A percentile compares a stretch with the other conserved stretches of the same genome.
Evolutionary conservation across 2,888 invertebrate species (phyloP).

Genomic region (Athetis lepigone): DNA sequence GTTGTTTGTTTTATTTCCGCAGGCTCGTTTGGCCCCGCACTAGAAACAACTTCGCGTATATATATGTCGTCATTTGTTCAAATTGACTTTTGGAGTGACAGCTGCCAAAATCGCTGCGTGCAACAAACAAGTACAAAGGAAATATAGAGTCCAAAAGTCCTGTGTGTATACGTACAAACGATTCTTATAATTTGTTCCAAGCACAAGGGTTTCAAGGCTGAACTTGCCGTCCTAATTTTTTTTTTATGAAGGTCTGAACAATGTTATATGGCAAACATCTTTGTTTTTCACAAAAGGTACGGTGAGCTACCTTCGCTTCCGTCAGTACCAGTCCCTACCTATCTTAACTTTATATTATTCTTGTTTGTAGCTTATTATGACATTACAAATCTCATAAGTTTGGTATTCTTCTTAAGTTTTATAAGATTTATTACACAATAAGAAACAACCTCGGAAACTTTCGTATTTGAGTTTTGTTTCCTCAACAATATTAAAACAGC

Average conservation of each 20-base stretch:
- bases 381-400: slow-evolving; percentile 59
- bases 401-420: slow-evolving; percentile 58
- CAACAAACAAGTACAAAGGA: slow-evolving; percentile 44
- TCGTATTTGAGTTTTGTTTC: slow-evolving; percentile 70
- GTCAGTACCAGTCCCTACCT: not conserved
- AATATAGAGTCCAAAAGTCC: slow-evolving; percentile 21
- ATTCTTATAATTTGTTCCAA: slow-evolving; percentile 37
- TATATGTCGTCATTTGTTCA: slow-evolving; percentile 80
- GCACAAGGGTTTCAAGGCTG: slow-evolving; percentile 17
- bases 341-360: slow-evolving; percentile 52
- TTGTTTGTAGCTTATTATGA: slow-evolving; percentile 51
- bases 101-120: slow-evolving; percentile 70
- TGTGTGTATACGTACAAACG: slow-evolving; percentile 33
- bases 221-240: slow-evolving; percentile 24
- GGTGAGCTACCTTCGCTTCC: slow-evolving; percentile 11
- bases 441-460: slow-evolving; percentile 67
- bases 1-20: slow-evolving; percentile 87
- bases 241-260: slow-evolving; percentile 25
- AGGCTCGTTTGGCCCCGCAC: slow-evolving; percentile 78
- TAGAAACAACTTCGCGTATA: slow-evolving; percentile 79
- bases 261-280: slow-evolving; percentile 33
- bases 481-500: slow-evolving; percentile 72
- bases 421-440: slow-evolving; percentile 72
- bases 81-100: slow-evolving; percentile 87
- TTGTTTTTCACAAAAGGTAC: slow-evolving; percentile 35